Evolutionary conservation across 2,888 invertebrate genomes (phyloP), one percentile per base, ranked within the genome.

Genomic region (Erynnis tages): DNA sequence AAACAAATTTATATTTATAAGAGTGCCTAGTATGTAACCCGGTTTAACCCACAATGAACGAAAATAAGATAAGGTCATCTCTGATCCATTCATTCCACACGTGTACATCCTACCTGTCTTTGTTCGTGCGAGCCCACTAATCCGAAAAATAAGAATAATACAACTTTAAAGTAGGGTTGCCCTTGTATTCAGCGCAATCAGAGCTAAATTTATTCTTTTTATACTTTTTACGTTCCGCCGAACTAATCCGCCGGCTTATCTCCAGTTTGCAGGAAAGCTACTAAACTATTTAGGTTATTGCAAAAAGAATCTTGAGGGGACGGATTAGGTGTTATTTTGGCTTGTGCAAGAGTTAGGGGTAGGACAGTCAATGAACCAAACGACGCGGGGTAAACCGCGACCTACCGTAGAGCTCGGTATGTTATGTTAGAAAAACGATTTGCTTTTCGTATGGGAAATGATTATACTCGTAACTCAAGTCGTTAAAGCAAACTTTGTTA

Each of bases 191-290:
- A 55, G 56, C 76, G 69, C 74, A 77, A 80, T 81, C 79, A 77
- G 65, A 69, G 69, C 75, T 75, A 62, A 40, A 21, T 40, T 40
- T 32, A 70, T 64, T 68, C 66, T 74, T 79, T 82, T 79, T 79
- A 74, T 74, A 74, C 69, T 71, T 76, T 79, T 79, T 79, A 67
- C 76, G 71, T 79, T 75, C 67, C 72, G 66, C 63, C 67, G 73
- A 74, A 78, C 80, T 87, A 85, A 87, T 86, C 86, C 83, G 58
- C 44, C 62, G 66, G 82, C 81, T 86, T 87, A 87, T 87, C 86
- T 85, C 67, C 63, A 63, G 74, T 76, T 74, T 76, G 78, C 82
- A 84, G 76, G 67, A 69, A 77, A 77, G 71, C 75, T 71, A 68
- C 66, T 55, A 65, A 63, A 62, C 53, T 32, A 19, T 25, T 21